Base-by-base conservation (phyloP, 2,888 invertebrate species). In the Lypha dubia region DNA sequence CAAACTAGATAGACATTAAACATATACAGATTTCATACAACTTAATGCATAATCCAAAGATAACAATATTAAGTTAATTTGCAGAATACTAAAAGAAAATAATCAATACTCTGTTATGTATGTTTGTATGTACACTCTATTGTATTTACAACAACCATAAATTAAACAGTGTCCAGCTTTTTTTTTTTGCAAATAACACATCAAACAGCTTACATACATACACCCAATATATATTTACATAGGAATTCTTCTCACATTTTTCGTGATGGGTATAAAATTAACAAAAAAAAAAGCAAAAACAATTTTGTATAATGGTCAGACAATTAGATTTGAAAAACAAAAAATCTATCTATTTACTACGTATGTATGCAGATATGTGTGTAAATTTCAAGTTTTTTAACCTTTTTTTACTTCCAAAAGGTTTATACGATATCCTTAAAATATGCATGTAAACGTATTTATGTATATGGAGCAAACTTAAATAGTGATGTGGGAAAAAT, bases 261-360 rank as follows among this genome's bases (percentile, higher is more conserved):
- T 28, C 1, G 1, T 53, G 15, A 53, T 13, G 24, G 24, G 11
- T 28, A 28, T 8, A 4, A 51, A 51, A 51, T 24, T 53, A 53
- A 15, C 11, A 24, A 24, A 24, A n/a, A 24, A 28, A 49, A 71
- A 38, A 38, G 56, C 11, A 58, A 24, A 76, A 51, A 28, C 5
- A 28, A 4, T 53, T 24, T 41, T 49, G 11, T 60, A 28, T n/a
- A n/a, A n/a, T 63, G 79, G 68, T 70, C 74, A 58, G 49, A 79
- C 83, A 70, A 75, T 75, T 74, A 83, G 63, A 53, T 56, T 79
- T 32, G 17, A 63, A 67, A 74, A 58, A 32, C 41, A 46, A 35
- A 46, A 28, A 79, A n/a, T 15, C n/a, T n/a, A n/a, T 62, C 44
- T 17, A 35, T 17, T 22, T 56, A 7, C n/a, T 41, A 38, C 32